phyloP scores from a whole-genome alignment of 2,888 invertebrate species.

The Caenorhabditis doughertyi region DNA sequence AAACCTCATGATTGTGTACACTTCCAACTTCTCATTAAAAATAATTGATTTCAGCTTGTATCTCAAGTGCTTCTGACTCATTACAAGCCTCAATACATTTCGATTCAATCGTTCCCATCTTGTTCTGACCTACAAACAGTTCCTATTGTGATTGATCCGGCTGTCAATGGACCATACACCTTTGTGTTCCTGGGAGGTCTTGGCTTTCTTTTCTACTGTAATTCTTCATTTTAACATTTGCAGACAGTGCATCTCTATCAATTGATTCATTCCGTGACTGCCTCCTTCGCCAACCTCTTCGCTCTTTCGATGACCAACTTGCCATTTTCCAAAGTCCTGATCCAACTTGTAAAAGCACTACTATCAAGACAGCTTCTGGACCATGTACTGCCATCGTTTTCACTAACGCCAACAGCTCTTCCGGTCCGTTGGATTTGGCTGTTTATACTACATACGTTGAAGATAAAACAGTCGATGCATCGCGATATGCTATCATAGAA shows the following conservation, averaged over 20 bases:
- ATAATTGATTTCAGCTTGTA: slow-evolving; percentile 39
- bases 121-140: too few species aligned
- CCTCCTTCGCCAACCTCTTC: slow-evolving; percentile 10
- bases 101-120: slow-evolving; percentile 43
- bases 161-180: slow-evolving; percentile 26
- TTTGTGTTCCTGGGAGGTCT: slow-evolving; percentile 46
- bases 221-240: neutral
- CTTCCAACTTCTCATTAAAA: too few species aligned
- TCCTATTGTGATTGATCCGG: slow-evolving; percentile 30
- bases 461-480: slow-evolving; percentile 29
- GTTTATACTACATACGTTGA: slow-evolving; percentile 43
- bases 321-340: slow-evolving; percentile 38
- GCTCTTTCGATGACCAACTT: slow-evolving; percentile 21
- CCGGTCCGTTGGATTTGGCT: slow-evolving; percentile 11
- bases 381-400: slow-evolving; percentile 45
- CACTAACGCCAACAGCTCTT: neutral
- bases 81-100: slow-evolving; percentile 38
- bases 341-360: slow-evolving; percentile 22
- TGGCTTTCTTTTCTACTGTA: neutral
- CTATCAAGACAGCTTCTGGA: neutral
- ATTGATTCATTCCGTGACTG: slow-evolving; percentile 14
- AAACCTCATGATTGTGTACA: too few species aligned
- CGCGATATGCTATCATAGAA: slow-evolving; percentile 54
- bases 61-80: slow-evolving; percentile 34
- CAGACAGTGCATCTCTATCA: slow-evolving; percentile 18